Percentiles rank a stretch among this genome's conserved stretches.
Conservation (phyloP, 2,113 vertebrate genomes). For the Murina feae region DNA sequence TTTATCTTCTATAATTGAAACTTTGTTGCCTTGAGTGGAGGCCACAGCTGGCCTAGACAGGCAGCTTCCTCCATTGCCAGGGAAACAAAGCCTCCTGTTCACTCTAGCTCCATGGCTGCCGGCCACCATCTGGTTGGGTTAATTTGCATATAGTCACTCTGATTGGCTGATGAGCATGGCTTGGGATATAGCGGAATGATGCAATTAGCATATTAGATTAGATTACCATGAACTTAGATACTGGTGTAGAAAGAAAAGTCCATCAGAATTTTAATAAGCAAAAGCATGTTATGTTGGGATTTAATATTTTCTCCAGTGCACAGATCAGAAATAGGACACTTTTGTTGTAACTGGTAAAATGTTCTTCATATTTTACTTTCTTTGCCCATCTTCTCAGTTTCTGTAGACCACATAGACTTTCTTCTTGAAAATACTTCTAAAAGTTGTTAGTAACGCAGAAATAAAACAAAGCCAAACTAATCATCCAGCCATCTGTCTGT, state of each 20-base stretch:
- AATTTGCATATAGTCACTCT: no score
- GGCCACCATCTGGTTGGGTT: no score
- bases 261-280: neutral
- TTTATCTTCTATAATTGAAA: no score
- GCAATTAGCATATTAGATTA: no score
- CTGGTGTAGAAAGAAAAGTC: neutral
- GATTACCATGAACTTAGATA: neutral
- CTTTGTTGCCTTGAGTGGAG: no score
- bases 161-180: no score
- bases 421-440: neutral
- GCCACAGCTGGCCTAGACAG: no score
- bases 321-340: neutral
- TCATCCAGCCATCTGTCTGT: neutral
- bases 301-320: neutral
- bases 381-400: neutral
- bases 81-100: no score
- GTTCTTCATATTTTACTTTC: neutral
- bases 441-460: neutral
- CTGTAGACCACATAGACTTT: neutral
- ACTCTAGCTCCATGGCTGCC: no score
- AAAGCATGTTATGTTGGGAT: neutral
- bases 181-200: no score
- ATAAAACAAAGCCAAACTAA: neutral
- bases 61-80: no score
- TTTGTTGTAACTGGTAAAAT: neutral